Conservation (phyloP, 2,797 vertebrate species). For the Yasuhikotakia modesta region DNA sequence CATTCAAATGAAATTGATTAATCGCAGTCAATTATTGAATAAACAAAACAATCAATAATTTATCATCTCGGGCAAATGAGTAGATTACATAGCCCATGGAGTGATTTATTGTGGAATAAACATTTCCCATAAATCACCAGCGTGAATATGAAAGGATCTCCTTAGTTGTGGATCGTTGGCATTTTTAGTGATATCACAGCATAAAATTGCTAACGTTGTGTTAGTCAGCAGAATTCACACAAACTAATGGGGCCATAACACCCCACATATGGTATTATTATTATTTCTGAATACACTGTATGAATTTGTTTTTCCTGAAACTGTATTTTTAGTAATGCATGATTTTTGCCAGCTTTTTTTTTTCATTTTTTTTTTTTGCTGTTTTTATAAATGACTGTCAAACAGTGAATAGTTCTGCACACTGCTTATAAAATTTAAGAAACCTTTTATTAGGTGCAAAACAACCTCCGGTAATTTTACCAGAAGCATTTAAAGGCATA, state of each 20-base stretch:
- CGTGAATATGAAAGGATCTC: constrained; percentile 1
- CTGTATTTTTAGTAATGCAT: not conserved
- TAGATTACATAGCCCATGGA: constrained; percentile 57
- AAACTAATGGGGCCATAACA: not conserved
- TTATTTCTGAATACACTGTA: too few relatives aligned
- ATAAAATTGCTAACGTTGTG: not conserved
- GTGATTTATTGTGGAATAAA: constrained; percentile 59
- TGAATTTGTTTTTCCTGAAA: not conserved
- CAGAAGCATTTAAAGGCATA: constrained; percentile 2
- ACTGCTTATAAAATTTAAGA: constrained; percentile 3
- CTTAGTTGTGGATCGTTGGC: not conserved
- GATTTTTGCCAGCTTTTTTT: constrained; percentile 4
- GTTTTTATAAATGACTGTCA: not conserved
- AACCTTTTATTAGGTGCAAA: not conserved
- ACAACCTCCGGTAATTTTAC: constrained; percentile 3
- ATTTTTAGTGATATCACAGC: constrained; percentile 1
- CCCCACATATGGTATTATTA: not conserved
- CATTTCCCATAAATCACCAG: constrained; percentile 13
- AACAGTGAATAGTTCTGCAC: not conserved
- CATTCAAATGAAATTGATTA: constrained; percentile 37
- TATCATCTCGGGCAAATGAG: constrained; percentile 53
- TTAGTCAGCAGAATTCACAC: not conserved
- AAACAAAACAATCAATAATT: constrained; percentile 62
- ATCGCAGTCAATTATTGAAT: constrained; percentile 56
- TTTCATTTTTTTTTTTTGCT: too few relatives aligned